These are phyloP conservation scores for Candoia aspera DNA, from an alignment of 2,113 vertebrate genomes.

Conservation along the genomic window DNA sequence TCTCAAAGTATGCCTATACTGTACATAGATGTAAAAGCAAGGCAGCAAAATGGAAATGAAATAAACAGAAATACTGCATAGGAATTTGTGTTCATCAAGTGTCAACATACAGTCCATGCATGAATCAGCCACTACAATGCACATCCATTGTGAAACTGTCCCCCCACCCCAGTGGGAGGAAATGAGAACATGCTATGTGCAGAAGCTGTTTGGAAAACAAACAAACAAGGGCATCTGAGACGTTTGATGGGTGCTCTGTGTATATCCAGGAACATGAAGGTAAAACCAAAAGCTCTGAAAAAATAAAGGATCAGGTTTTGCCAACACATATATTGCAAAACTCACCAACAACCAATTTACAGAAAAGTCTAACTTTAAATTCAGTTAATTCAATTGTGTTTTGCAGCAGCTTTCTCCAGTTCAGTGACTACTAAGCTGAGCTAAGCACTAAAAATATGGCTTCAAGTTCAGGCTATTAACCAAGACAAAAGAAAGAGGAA, in stretches of 20 bases:
- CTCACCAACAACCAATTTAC: not conserved
- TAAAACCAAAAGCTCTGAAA: not conserved
- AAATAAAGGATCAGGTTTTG: not conserved
- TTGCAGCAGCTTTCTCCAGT: constrained; percentile 42
- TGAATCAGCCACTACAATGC: not conserved
- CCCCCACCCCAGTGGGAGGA: not conserved
- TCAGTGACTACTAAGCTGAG: constrained; percentile 49
- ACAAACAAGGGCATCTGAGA: not conserved
- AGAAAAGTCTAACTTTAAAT: constrained; percentile 19
- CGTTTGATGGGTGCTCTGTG: not conserved
- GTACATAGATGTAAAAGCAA: not conserved
- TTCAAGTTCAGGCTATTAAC: constrained; percentile 58
- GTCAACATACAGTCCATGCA: not conserved
- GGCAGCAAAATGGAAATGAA: not conserved
- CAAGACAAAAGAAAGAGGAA: constrained; percentile 28
- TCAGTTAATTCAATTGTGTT: constrained; percentile 28
- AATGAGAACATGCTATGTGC: not conserved
- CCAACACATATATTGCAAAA: constrained; percentile 21
- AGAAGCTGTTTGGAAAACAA: not conserved
- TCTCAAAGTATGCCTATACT: not conserved
- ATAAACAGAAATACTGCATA: not conserved
- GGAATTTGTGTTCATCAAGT: not conserved
- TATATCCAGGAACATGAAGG: not conserved
- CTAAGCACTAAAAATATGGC: constrained; percentile 36
- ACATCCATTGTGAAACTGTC: not conserved